Evolutionary conservation across 2,113 vertebrate genomes (phyloP).

Genomic region (Caracal caracal): DNA sequence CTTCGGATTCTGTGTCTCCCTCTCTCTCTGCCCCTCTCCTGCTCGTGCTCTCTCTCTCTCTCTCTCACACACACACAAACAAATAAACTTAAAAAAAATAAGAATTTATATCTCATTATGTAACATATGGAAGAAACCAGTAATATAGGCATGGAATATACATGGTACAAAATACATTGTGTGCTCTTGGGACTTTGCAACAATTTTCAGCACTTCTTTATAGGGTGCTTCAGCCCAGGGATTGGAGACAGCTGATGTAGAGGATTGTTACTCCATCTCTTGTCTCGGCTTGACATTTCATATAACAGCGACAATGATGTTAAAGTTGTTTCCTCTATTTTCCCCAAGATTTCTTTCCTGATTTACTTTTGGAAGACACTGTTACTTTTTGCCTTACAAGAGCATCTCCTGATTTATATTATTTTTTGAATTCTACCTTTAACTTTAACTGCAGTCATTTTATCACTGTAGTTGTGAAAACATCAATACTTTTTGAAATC

Average conservation of each 20-base stretch:
- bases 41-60: too few relatives aligned
- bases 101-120: neutral
- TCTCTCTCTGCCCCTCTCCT: too few relatives aligned
- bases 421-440: neutral
- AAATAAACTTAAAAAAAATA: neutral
- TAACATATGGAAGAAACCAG: neutral
- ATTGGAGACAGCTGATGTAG: neutral
- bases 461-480: neutral
- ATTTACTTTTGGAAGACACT: neutral
- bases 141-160: neutral
- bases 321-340: neutral
- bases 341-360: neutral
- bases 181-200: neutral
- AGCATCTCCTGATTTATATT: neutral
- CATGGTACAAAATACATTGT: too few relatives aligned
- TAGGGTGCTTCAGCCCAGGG: accelerated
- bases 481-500: neutral
- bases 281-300: neutral
- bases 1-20: too few relatives aligned
- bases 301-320: neutral
- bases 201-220: neutral
- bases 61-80: too few relatives aligned
- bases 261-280: neutral
- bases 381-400: neutral
- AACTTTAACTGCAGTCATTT: neutral